Evolutionary conservation across 2,888 invertebrate species (phyloP).

Genomic region (Drosophila nr. perissopoda): DNA sequence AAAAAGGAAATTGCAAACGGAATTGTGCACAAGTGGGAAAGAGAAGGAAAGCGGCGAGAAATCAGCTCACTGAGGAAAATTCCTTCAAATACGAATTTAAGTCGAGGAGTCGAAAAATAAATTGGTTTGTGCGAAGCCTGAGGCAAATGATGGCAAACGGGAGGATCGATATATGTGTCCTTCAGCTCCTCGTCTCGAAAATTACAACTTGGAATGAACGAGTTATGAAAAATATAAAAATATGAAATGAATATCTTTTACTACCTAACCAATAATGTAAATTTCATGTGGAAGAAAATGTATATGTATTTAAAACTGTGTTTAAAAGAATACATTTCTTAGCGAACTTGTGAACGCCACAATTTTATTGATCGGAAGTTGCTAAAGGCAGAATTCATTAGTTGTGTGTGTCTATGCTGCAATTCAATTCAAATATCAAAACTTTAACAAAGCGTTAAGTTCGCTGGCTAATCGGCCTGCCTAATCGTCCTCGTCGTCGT

Average conservation of each 20-base stretch:
- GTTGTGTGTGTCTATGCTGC: constrained; percentile 11
- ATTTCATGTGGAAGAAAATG: not conserved
- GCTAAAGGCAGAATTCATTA: constrained; percentile 59
- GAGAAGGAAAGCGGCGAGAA: constrained; percentile 5
- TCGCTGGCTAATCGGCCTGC: constrained; percentile 6
- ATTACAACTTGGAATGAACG: constrained; percentile 34
- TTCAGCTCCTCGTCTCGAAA: constrained; percentile 9
- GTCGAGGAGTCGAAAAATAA: constrained; percentile 16
- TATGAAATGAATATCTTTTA: not conserved
- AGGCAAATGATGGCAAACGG: not conserved
- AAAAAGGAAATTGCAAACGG: not conserved
- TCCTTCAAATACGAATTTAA: constrained; percentile 20
- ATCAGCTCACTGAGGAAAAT: constrained; percentile 1
- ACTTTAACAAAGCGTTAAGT: constrained; percentile 32
- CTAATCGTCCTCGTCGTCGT: constrained; percentile 82
- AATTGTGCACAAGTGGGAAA: constrained; percentile 37
- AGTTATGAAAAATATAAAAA: not conserved
- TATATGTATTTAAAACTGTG: not conserved
- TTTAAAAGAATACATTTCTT: not conserved
- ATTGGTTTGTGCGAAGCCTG: constrained; percentile 25
- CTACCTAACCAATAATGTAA: not conserved
- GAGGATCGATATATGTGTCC: not conserved
- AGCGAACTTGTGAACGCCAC: constrained; percentile 55
- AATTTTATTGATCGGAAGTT: constrained; percentile 66
- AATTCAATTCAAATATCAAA: constrained; percentile 35